A percentile compares a stretch with the other conserved stretches of the same genome.
phyloP scores from a whole-genome alignment of 2,113 vertebrate genomes.

The Aplodontia rufa region DNA sequence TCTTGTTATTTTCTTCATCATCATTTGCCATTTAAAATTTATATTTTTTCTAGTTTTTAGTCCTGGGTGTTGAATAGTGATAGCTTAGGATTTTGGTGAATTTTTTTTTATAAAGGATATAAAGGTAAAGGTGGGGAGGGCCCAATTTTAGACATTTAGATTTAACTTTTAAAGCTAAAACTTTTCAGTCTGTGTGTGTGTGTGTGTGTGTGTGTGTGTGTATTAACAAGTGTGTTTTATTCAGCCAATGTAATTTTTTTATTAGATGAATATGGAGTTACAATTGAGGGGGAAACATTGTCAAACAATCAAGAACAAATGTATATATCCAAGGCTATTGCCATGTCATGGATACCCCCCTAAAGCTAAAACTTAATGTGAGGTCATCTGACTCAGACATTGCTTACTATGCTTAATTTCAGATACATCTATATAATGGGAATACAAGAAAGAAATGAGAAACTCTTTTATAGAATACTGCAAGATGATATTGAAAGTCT shows the following conservation, averaged over 20 bases:
- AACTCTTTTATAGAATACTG: slow-evolving; percentile 94
- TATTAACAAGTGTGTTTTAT: too few species aligned
- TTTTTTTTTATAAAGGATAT: too few species aligned
- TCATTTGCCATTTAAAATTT: neutral
- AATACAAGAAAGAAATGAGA: slow-evolving; percentile 97
- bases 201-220: too few species aligned
- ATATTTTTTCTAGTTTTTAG: slow-evolving; percentile 34
- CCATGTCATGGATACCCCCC: too few species aligned
- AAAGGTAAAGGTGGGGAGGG: neutral
- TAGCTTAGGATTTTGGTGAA: neutral
- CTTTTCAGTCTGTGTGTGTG: too few species aligned
- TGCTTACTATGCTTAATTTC: slow-evolving; percentile 19
- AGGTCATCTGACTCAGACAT: neutral
- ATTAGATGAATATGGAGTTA: too few species aligned
- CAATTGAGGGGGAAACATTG: too few species aligned
- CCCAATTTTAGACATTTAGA: slow-evolving; percentile 18
- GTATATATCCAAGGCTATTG: too few species aligned
- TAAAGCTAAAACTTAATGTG: slow-evolving; percentile 5
- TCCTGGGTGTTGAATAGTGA: neutral
- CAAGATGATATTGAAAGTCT: slow-evolving; percentile 95
- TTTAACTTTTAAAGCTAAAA: neutral
- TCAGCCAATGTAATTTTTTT: too few species aligned
- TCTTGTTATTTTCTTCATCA: neutral
- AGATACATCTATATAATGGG: slow-evolving; percentile 99
- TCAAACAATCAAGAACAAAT: too few species aligned